Conservation (phyloP, 2,113 vertebrate genomes). For the Falco punctatus region DNA sequence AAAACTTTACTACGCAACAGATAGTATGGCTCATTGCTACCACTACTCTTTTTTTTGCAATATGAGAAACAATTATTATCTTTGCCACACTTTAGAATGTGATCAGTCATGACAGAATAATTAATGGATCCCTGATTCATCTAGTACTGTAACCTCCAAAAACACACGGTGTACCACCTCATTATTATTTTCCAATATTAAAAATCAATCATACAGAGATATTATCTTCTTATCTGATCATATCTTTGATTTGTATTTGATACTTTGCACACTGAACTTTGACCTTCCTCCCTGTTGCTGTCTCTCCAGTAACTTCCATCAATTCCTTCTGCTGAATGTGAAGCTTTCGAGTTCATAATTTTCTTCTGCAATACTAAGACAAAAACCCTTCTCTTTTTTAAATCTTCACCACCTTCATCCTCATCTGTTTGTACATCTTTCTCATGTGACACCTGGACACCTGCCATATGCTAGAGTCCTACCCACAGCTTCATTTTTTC, state of each 20-base stretch:
- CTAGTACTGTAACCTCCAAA: background rate
- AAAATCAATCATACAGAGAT: background rate
- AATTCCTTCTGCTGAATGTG: background rate
- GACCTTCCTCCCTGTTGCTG: background rate
- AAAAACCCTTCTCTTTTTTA: background rate
- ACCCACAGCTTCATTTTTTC: background rate
- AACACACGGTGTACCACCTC: background rate
- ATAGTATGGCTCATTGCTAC: background rate
- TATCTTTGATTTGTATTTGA: background rate
- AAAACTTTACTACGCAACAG: background rate
- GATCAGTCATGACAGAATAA: background rate
- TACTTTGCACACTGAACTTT: background rate
- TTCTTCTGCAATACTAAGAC: background rate
- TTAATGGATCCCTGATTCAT: background rate
- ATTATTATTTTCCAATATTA: background rate
- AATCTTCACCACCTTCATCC: background rate
- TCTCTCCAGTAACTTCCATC: background rate
- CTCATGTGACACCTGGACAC: background rate
- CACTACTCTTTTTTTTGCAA: background rate
- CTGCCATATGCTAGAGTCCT: background rate
- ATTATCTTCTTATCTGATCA: background rate
- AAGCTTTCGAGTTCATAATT: background rate
- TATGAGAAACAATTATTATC: accelerated
- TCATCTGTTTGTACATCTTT: background rate
- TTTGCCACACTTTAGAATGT: background rate